Evolutionary conservation across 2,888 invertebrate genomes (phyloP).

Genomic region (Clusia tigrina): DNA sequence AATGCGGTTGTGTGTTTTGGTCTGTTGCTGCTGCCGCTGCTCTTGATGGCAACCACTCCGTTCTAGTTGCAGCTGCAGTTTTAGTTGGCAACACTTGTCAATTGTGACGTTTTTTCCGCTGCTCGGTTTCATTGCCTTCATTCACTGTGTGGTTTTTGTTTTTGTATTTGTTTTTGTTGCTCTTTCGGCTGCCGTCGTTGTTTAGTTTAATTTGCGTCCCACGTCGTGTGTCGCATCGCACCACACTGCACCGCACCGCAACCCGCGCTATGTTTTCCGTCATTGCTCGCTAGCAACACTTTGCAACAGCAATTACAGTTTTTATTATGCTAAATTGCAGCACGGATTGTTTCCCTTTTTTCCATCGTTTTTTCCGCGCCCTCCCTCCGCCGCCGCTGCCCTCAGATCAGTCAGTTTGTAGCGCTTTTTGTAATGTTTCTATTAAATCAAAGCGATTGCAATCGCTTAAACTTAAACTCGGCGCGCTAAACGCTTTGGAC

Average conservation of each 20-base stretch:
- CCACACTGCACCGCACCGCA: too few relatives aligned
- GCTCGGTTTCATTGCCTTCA: background rate
- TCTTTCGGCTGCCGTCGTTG: background rate
- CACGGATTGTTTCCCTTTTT: background rate
- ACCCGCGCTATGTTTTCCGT: too few relatives aligned
- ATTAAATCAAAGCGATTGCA: constrained; percentile 8
- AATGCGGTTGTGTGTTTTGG: background rate
- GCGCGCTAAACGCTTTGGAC: constrained; percentile 5
- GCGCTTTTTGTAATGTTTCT: background rate
- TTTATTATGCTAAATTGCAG: background rate
- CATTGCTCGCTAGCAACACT: background rate
- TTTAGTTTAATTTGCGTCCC: background rate
- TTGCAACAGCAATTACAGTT: background rate
- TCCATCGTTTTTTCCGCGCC: background rate
- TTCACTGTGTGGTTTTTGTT: background rate
- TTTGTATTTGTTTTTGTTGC: background rate
- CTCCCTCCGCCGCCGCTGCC: too few relatives aligned
- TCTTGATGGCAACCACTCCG: too few relatives aligned
- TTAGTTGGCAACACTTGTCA: constrained; percentile 6
- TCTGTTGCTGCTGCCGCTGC: background rate
- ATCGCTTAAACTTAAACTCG: background rate
- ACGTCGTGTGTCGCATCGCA: too few relatives aligned
- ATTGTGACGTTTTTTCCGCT: background rate
- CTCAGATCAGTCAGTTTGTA: background rate
- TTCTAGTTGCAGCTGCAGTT: background rate